These are phyloP conservation scores for Hylaeus anthracinus DNA, from an alignment of 1,140 invertebrate species.

Conservation along the genomic window DNA sequence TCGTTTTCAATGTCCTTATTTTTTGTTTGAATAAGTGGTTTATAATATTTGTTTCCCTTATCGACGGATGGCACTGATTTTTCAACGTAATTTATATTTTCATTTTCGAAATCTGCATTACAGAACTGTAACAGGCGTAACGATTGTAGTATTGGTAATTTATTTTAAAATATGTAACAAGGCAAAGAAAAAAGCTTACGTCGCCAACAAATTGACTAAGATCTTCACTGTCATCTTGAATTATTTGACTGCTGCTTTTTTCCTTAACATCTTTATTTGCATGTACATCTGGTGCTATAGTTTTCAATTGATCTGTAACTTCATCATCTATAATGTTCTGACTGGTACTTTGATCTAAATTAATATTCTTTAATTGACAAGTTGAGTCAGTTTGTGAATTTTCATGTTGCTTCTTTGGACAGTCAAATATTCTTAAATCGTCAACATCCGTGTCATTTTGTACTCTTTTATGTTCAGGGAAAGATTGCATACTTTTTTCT, in stretches of 20 bases:
- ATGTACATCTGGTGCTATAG: not conserved
- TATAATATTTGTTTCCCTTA: slow-evolving; percentile 52
- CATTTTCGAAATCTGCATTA: slow-evolving; percentile 68
- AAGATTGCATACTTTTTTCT: not conserved
- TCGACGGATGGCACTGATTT: not conserved
- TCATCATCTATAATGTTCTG: slow-evolving; percentile 29
- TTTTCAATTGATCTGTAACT: not conserved
- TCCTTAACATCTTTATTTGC: slow-evolving; percentile 46
- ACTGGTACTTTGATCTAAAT: slow-evolving; percentile 7
- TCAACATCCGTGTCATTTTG: slow-evolving; percentile 41
- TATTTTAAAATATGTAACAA: not conserved
- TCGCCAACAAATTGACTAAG: slow-evolving; percentile 64
- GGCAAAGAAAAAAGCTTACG: slow-evolving; percentile 50
- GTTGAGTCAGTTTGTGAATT: slow-evolving; percentile 17
- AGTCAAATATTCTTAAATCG: slow-evolving; percentile 69
- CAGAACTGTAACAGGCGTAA: slow-evolving; percentile 60
- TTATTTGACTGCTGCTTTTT: slow-evolving; percentile 67
- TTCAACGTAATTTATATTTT: slow-evolving; percentile 5
- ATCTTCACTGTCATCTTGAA: slow-evolving; percentile 63
- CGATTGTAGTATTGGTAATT: not conserved
- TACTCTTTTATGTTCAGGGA: not conserved
- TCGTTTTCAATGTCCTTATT: not conserved
- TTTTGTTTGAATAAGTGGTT: not conserved
- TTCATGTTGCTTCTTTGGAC: slow-evolving; percentile 41
- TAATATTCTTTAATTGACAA: not conserved